Base-by-base conservation (phyloP, 1,140 invertebrate genomes). In the Drosophila bocqueti region DNA sequence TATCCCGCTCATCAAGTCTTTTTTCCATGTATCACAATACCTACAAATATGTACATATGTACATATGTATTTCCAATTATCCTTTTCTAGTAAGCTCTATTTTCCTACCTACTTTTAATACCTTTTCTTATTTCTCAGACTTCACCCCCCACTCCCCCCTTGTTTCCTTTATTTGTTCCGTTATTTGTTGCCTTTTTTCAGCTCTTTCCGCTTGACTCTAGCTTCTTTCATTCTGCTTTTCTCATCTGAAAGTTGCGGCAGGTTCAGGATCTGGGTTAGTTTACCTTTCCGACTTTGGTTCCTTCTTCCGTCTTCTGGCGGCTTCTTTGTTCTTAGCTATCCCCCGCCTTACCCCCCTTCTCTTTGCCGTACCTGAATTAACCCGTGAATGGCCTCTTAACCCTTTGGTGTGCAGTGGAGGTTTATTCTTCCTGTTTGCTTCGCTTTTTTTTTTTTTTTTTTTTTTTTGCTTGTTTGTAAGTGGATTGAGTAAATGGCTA, bases 231-330 rank as follows among this genome's bases (percentile, higher is more conserved):
- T 26, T 16, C 15, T 29, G 1, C 10, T 57, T 40, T 57, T 6
- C 21, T 31, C 54, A n/a, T 57, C 54, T 57, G 36, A 3, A 57
- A 40, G 54, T 57, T 57, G 54, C n/a, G 54, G 24, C 34, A 40
- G 36, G 29, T 42, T 55, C 43, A 49, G 67, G 64, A 72, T 59
- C 52, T 73, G 68, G 68, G 65, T 69, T 71, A 72, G 65, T 72
- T 72, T 59, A 40, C 68, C 43, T 29, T 47, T 16, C 65, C 62
- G 18, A 31, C 36, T 24, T 24, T 13, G 18, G 57, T 46, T 47
- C 40, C 40, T 71, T 68, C 67, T 71, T 71, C 67, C 67, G 67
- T 55, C 63, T 73, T 60, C 68, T 59, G 45, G 29, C 29, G 29
- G 45, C 52, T 72, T 26, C 52, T 55, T 72, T 71, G 50, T 71